Evolutionary conservation across 2,888 invertebrate genomes (phyloP).

Genomic region (Lobophora halterata): DNA sequence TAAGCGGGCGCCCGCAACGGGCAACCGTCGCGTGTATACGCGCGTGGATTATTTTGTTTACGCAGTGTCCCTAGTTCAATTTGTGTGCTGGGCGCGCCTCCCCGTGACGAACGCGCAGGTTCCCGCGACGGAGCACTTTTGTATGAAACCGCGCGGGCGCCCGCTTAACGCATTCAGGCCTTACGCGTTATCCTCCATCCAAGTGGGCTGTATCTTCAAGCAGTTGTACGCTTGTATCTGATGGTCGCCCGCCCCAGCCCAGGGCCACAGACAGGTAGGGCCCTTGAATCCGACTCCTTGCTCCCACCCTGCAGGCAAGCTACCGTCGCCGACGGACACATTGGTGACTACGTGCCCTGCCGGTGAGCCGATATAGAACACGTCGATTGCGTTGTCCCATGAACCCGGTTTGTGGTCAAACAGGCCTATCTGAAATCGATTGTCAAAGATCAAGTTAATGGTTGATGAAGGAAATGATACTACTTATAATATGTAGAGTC

Average conservation of each 20-base stretch:
- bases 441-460: background rate
- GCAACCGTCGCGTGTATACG: no score
- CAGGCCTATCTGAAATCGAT: conserved; percentile 60
- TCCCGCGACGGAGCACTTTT: no score
- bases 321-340: conserved; percentile 76
- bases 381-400: conserved; percentile 65
- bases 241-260: conserved; percentile 84
- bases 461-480: background rate
- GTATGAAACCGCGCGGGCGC: no score
- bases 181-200: conserved; percentile 87
- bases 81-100: no score
- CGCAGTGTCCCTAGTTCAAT: no score
- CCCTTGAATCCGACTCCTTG: conserved; percentile 59
- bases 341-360: conserved; percentile 75
- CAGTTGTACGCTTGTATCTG: conserved; percentile 84
- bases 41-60: no score
- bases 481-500: no score
- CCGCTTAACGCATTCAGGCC: no score
- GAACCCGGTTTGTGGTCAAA: conserved; percentile 57
- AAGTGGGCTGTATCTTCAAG: conserved; percentile 89
- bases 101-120: no score
- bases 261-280: conserved; percentile 84
- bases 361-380: conserved; percentile 51
- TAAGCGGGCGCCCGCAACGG: no score
- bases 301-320: conserved; percentile 82